Evolutionary conservation across 1,140 invertebrate species (phyloP), one percentile per base, ranked within the genome.

Genomic region (Chymomyza costata): DNA sequence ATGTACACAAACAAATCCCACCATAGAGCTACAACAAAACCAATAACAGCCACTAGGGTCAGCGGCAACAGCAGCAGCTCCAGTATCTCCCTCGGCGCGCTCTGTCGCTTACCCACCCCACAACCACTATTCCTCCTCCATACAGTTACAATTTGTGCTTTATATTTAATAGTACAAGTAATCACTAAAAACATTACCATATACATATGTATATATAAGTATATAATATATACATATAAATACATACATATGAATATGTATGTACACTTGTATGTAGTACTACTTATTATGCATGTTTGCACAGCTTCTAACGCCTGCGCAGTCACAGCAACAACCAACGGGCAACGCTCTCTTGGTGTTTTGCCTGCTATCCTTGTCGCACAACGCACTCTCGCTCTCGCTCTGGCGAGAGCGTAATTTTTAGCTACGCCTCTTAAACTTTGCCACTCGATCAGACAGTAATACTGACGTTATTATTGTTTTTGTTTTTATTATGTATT

Each of bases 361-460:
- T 25, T 45, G 58, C 35, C 13, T 21, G 39, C 54, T 65, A 50
- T 62, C 67, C 15, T 30, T 57, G 38, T 43, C 10, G 10, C 59
- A 15, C n/a, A 37, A 40, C 58, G 40, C 18, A 17, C 41, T 35
- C 49, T 54, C 37, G 53, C 35, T 39, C 11, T 45, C 19, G 28
- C 30, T 53, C 34, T 46, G 18, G 8, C 25, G 6, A 35, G 47
- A 44, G n/a, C 48, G 21, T 43, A 28, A 37, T 57, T 78, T 78
- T 78, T 71, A 71, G 73, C 73, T 78, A 78, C 73, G 73, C 73
- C 73, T 78, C 73, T 70, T 46, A 65, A 61, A 49, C 49, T 35
- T 47, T n/a, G n/a, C n/a, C n/a, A n/a, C n/a, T n/a, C n/a, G n/a
- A n/a, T n/a, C n/a, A n/a, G n/a, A n/a, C n/a, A n/a, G n/a, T n/a